Percentiles rank a stretch among this genome's conserved stretches.
phyloP scores from a whole-genome alignment of 2,113 vertebrate genomes.

The Blennius ocellaris region DNA sequence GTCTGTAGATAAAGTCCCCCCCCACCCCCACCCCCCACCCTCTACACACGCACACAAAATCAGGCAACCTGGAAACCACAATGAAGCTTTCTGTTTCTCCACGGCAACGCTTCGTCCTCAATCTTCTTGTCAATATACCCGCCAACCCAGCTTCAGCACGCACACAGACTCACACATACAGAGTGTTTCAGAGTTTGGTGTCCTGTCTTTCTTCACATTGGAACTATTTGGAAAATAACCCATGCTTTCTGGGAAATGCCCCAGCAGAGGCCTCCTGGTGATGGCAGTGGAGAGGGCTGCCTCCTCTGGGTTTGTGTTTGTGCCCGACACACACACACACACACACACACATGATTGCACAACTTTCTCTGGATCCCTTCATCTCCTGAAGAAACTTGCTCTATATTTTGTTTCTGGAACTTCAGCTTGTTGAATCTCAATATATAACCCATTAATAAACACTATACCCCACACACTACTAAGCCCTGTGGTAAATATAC shows the following conservation, averaged over 20 bases:
- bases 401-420: conserved; percentile 41
- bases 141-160: conserved; percentile 35
- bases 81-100: conserved; percentile 44
- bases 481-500: not conserved
- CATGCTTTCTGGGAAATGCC: conserved; percentile 74
- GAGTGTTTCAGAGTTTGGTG: conserved; percentile 14
- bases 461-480: not conserved
- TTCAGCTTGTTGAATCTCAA: conserved; percentile 26
- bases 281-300: conserved; percentile 64
- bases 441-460: conserved; percentile 26
- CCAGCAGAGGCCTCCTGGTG: conserved; percentile 73
- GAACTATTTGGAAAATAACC: conserved; percentile 75
- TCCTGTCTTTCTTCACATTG: conserved; percentile 76
- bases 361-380: conserved; percentile 53
- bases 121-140: conserved; percentile 56
- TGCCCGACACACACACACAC: conserved; percentile 37
- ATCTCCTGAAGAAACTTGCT: conserved; percentile 40
- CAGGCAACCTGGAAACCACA: conserved; percentile 48
- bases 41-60: conserved; percentile 21
- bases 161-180: no score
- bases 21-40: no score
- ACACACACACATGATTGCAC: conserved; percentile 56
- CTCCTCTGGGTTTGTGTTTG: conserved; percentile 64
- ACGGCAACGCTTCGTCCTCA: conserved; percentile 53
- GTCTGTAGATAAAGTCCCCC: conserved; percentile 16